These are phyloP conservation scores for Drosophila lacicola DNA, from an alignment of 2,888 invertebrate species.

Conservation along the genomic window DNA sequence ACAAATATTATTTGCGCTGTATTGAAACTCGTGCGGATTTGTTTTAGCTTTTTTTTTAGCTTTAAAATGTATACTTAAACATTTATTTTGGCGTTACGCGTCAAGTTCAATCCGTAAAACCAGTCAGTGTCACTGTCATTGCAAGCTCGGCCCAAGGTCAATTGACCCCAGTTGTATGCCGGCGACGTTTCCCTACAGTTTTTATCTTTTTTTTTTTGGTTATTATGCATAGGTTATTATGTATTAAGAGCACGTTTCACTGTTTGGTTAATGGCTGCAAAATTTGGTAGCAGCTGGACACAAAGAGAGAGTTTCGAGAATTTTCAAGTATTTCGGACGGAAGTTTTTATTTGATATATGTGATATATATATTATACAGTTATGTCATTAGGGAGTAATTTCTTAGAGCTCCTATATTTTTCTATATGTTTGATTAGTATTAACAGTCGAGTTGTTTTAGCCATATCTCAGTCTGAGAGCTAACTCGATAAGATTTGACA, in stretches of 20 bases:
- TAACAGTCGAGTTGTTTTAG: too few species aligned
- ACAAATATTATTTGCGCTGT: neutral
- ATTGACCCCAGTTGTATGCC: constrained; percentile 24
- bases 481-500: too few species aligned
- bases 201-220: constrained; percentile 13
- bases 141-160: constrained; percentile 66
- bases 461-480: too few species aligned
- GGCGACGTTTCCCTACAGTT: constrained; percentile 40
- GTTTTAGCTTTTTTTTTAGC: neutral
- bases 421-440: too few species aligned
- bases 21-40: constrained; percentile 6
- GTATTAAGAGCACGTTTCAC: constrained; percentile 42
- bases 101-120: constrained; percentile 64
- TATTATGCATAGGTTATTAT: constrained; percentile 17
- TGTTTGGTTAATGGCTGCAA: constrained; percentile 22
- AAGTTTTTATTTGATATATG: neutral
- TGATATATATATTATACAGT: neutral
- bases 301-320: constrained; percentile 1
- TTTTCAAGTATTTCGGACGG: constrained; percentile 17
- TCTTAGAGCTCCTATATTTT: too few species aligned
- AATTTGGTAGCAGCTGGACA: constrained; percentile 1
- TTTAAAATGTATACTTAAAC: constrained; percentile 8
- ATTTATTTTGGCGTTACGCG: constrained; percentile 46
- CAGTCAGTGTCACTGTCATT: constrained; percentile 70
- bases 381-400: neutral